Conservation (phyloP, 2,888 invertebrate species). For the Agrochola circellaris region DNA sequence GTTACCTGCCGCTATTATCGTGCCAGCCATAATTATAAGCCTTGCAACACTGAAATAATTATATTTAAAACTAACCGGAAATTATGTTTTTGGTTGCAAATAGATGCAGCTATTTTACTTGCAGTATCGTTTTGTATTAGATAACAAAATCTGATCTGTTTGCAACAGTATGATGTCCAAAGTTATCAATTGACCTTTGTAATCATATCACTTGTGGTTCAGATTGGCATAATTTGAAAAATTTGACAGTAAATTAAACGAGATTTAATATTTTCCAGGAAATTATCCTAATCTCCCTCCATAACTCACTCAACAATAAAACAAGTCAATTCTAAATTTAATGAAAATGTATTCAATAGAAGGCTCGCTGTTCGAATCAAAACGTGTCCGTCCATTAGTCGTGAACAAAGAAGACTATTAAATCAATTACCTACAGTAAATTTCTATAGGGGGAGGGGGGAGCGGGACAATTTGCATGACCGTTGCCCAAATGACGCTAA, state of each 20-base stretch:
- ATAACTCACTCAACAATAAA: conserved; percentile 40
- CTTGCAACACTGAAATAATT: conserved; percentile 40
- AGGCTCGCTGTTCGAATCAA: conserved; percentile 53
- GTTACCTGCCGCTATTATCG: conserved; percentile 58
- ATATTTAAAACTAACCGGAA: conserved; percentile 28
- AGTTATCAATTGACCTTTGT: background rate
- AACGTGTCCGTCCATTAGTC: conserved; percentile 65
- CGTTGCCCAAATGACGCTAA: conserved; percentile 84
- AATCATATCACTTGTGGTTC: background rate
- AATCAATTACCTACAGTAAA: conserved; percentile 86
- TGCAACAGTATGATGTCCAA: background rate
- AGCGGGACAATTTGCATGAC: conserved; percentile 77
- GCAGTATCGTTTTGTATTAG: background rate
- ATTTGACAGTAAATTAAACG: background rate
- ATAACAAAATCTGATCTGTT: background rate
- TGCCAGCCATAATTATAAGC: conserved; percentile 46
- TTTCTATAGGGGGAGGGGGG: conserved; percentile 69
- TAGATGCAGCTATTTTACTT: background rate
- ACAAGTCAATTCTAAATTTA: conserved; percentile 51
- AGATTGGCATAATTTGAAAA: background rate
- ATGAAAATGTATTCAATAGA: conserved; percentile 63
- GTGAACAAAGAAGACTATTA: conserved; percentile 83
- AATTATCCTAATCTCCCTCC: conserved; percentile 8
- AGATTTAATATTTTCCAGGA: conserved; percentile 1
- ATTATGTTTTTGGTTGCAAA: conserved; percentile 35